Percentiles rank a stretch among this genome's conserved stretches.
phyloP scores from a whole-genome alignment of 2,113 vertebrate genomes.

The Nycticebus coucang region DNA sequence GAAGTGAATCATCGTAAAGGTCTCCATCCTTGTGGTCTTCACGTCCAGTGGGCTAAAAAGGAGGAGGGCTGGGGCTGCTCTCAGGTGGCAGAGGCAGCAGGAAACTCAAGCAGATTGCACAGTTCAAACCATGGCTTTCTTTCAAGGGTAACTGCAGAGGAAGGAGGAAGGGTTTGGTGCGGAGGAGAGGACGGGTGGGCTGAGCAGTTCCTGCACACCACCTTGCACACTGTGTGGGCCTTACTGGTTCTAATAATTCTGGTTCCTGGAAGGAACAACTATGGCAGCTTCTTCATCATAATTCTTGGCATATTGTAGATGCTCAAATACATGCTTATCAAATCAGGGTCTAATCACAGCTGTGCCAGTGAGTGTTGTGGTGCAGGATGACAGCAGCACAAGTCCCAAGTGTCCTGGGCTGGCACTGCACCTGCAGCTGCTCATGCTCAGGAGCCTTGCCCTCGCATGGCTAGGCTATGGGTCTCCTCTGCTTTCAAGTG shows the following conservation, averaged over 20 bases:
- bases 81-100: background rate
- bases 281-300: background rate
- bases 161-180: background rate
- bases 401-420: background rate
- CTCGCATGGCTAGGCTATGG: background rate
- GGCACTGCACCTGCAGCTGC: background rate
- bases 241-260: background rate
- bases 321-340: background rate
- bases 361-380: background rate
- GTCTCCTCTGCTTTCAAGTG: background rate
- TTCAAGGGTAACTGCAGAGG: no score
- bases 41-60: background rate
- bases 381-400: background rate
- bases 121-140: background rate
- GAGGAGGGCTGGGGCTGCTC: background rate
- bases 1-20: background rate
- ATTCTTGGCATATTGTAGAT: background rate
- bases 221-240: background rate
- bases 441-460: background rate
- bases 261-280: background rate
- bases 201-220: background rate
- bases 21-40: background rate
- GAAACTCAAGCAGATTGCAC: background rate
- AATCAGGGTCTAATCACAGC: background rate
- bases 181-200: background rate